Percentiles rank a stretch among this genome's conserved stretches.
These are phyloP conservation scores for Phaethon lepturus DNA, from an alignment of 2,113 vertebrate species.

Conservation along the genomic window DNA sequence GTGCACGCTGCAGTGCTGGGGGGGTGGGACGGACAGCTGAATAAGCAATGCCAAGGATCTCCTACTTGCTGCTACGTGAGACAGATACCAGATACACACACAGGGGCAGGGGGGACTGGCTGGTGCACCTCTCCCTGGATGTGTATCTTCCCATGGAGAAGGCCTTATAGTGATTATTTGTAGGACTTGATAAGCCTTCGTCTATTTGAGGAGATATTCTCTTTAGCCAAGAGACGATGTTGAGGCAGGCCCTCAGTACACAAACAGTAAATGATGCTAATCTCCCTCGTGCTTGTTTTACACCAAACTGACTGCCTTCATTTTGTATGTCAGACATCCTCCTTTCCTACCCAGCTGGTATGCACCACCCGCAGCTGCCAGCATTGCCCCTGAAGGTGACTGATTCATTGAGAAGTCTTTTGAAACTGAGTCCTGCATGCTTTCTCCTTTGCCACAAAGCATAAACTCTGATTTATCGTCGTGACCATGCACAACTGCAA, in stretches of 20 bases:
- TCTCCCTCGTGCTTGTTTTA: neutral
- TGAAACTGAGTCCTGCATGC: neutral
- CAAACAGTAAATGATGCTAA: neutral
- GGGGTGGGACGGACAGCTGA: neutral
- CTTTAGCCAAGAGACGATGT: neutral
- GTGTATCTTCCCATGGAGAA: neutral
- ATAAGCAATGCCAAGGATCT: neutral
- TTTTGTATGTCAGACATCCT: neutral
- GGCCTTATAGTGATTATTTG: neutral
- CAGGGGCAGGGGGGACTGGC: neutral
- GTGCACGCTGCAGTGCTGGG: neutral
- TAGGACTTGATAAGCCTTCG: neutral
- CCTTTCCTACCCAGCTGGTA: neutral
- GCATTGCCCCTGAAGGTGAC: neutral
- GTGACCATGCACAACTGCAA: neutral
- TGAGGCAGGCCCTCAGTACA: neutral
- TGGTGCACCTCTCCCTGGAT: neutral
- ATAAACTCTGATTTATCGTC: neutral
- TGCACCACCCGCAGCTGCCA: fast-evolving
- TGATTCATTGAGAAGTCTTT: neutral
- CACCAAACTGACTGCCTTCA: neutral
- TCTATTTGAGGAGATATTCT: neutral
- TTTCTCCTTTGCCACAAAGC: neutral
- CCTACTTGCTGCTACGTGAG: neutral
- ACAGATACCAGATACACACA: neutral